Evolutionary conservation across 2,113 vertebrate genomes (phyloP).

Genomic region (Chroicocephalus ridibundus): DNA sequence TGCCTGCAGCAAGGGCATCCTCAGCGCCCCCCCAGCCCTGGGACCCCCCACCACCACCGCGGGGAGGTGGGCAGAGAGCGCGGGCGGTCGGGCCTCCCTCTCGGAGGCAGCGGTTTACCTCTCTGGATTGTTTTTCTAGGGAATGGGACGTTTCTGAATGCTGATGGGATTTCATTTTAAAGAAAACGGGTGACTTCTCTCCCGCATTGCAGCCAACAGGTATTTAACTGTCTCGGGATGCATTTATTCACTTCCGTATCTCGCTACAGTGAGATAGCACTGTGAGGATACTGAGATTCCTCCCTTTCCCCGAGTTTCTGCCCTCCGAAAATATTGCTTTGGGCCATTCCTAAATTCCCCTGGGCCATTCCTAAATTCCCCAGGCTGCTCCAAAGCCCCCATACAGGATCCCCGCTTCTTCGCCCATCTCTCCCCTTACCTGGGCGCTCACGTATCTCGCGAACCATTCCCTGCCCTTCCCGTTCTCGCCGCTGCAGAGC

Average conservation of each 20-base stretch:
- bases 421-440: constrained; percentile 66
- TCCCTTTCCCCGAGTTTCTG: not conserved
- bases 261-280: not conserved
- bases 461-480: constrained; percentile 96
- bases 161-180: not conserved
- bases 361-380: not conserved
- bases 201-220: accelerated
- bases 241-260: not conserved
- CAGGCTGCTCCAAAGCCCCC: not conserved
- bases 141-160: not conserved
- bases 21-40: not conserved
- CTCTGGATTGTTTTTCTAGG: not conserved
- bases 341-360: not conserved
- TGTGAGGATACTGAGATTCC: not conserved
- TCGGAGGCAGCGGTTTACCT: accelerated
- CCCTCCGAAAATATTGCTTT: not conserved
- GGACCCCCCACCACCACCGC: not conserved
- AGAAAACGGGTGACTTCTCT: not conserved
- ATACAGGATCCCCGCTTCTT: not conserved
- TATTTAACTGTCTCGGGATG: not conserved
- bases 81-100: accelerated
- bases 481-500: constrained; percentile 86
- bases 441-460: constrained; percentile 91
- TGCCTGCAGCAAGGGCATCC: not conserved
- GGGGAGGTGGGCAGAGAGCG: not conserved